phyloP scores from a whole-genome alignment of 2,888 invertebrate species.

The Microplitis deprimator region DNA sequence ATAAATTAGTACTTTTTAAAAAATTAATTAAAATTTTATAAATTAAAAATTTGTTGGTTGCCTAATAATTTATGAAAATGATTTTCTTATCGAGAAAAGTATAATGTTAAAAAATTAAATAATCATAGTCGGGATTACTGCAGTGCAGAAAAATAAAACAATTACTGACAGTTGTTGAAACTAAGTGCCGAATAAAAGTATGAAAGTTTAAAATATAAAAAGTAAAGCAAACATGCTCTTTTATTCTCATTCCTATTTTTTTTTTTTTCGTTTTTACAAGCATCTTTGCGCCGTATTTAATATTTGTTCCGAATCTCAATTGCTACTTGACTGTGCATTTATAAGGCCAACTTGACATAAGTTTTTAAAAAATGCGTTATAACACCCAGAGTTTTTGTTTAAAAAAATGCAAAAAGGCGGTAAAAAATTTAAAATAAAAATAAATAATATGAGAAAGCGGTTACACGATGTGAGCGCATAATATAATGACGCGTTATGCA shows the following conservation, averaged over 20 bases:
- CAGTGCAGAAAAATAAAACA: background rate
- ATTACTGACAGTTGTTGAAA: background rate
- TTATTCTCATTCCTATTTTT: background rate
- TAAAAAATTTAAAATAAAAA: constrained; percentile 14
- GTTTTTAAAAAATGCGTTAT: constrained; percentile 30
- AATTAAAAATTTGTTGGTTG: no score
- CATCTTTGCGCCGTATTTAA: constrained; percentile 10
- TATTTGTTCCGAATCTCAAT: constrained; percentile 30
- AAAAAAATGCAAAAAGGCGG: constrained; percentile 8
- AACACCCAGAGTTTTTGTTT: constrained; percentile 5
- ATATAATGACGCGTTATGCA: constrained; percentile 42
- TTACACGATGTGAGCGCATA: constrained; percentile 30
- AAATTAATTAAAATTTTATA: no score
- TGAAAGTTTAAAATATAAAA: background rate
- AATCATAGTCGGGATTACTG: background rate
- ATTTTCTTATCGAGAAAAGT: no score
- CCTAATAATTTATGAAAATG: no score
- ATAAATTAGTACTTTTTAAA: no score
- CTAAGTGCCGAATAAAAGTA: background rate
- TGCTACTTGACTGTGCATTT: constrained; percentile 22
- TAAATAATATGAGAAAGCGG: constrained; percentile 23
- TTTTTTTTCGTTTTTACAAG: background rate
- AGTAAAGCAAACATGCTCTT: background rate
- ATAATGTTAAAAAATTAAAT: background rate
- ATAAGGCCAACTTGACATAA: constrained; percentile 35